Evolutionary conservation across 2,888 invertebrate species (phyloP), one percentile per base, ranked within the genome.

Genomic region (Melieria picta): DNA sequence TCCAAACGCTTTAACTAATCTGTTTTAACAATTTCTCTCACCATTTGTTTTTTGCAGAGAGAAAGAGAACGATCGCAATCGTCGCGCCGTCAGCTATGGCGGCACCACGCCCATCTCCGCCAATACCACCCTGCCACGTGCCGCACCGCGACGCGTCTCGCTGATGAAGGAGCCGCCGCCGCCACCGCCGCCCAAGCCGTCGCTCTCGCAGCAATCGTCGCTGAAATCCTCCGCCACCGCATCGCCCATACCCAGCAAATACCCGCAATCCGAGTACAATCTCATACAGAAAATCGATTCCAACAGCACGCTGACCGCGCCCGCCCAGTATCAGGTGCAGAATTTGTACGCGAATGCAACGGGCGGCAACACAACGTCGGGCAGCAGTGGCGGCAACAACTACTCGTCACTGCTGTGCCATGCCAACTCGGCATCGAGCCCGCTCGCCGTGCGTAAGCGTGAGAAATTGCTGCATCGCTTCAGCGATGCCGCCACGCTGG

Each of bases 401-500:
- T 84, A 84, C 71, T 79, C 81, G 11, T 86, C 85, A 52, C 77
- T 85, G 63, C 72, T 86, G 68, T 86, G 86, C 76, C 85, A 85
- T 76, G 76, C 81, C 64, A 84, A 80, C 74, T 83, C 85, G n/a
- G 78, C 84, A 48, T 78, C 85, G 64, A 85, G 86, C 78, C 86
- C 86, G 4, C 71, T 80, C 74, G 83, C 84, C 0, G 84, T 85
- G 42, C 82, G 86, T 13, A 87, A 87, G 76, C 83, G 87, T 65
- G 85, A 86, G 72, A 87, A 87, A 75, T 79, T 87, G 50, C 72
- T 86, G 60, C 87, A 87, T 80, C 84, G 87, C 7, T 87, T 87
- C 72, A 87, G 87, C 74, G 87, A 87, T 82, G 86, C 87, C n/a
- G 86, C 87, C 64, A 87, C 87, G n/a, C 68, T 87, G 79, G 87